Conservation (phyloP, 2,888 invertebrate genomes). For the Thalpophila matura region DNA sequence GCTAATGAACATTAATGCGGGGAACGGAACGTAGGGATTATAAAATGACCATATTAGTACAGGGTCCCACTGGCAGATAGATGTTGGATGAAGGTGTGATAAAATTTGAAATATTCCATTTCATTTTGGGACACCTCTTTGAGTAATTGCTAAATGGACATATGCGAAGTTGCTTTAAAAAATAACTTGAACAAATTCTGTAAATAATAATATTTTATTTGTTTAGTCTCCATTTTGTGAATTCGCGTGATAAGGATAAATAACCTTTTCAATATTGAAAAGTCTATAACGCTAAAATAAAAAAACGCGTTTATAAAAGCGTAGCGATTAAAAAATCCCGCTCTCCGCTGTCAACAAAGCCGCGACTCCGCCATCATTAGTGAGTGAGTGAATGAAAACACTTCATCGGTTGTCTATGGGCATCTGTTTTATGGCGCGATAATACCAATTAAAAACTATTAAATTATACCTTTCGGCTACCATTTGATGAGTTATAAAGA, state of each 20-base stretch:
- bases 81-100: constrained; percentile 54
- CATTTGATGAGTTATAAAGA: constrained; percentile 85
- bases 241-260: not conserved
- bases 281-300: not conserved
- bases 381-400: constrained; percentile 83
- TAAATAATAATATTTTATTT: too few relatives aligned
- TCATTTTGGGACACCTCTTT: constrained; percentile 26
- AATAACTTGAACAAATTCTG: too few relatives aligned
- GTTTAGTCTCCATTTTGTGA: not conserved
- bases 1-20: constrained; percentile 88
- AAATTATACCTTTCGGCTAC: constrained; percentile 86
- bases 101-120: constrained; percentile 36
- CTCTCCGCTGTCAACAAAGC: constrained; percentile 54
- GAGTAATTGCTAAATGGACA: too few relatives aligned
- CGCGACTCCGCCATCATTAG: constrained; percentile 61
- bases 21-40: constrained; percentile 76
- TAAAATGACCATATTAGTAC: constrained; percentile 80
- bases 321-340: constrained; percentile 15
- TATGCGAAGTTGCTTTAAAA: too few relatives aligned
- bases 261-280: not conserved
- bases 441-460: constrained; percentile 90
- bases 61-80: constrained; percentile 45
- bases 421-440: constrained; percentile 87
- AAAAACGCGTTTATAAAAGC: constrained; percentile 1
- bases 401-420: constrained; percentile 84